A percentile compares a stretch with the other conserved stretches of the same genome.
Evolutionary conservation across 2,797 vertebrate genomes (phyloP).

Genomic region (Pangasius djambal): DNA sequence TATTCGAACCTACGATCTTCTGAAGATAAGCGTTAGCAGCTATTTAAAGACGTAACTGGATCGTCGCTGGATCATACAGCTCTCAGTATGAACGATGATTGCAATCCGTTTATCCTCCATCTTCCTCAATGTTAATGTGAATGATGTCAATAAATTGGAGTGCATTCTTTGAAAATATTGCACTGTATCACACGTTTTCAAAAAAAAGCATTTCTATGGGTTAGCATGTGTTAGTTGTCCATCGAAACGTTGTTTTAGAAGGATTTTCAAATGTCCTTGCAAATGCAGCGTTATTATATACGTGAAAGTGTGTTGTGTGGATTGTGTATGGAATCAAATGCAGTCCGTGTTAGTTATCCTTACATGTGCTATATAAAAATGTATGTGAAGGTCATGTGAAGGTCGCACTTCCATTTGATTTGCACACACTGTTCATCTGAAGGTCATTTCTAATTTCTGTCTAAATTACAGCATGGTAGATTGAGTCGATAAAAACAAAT

Average conservation of each 20-base stretch:
- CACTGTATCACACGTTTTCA: background rate
- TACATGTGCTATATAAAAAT: too few relatives aligned
- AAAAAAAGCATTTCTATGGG: background rate
- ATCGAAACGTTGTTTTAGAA: background rate
- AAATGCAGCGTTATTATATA: background rate
- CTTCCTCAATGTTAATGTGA: background rate
- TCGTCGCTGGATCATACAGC: too few relatives aligned
- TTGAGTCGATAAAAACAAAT: background rate
- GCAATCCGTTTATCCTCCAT: background rate
- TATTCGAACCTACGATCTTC: background rate
- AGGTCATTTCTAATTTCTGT: background rate
- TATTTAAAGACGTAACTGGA: background rate
- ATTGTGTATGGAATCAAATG: background rate
- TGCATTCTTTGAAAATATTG: background rate
- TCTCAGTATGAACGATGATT: background rate
- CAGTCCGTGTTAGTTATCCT: background rate
- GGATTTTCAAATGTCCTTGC: background rate
- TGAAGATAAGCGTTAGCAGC: background rate
- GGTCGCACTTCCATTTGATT: background rate
- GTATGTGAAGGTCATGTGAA: background rate
- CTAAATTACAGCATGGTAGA: background rate
- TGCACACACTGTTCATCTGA: background rate
- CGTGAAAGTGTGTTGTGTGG: background rate
- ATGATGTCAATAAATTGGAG: background rate
- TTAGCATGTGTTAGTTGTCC: background rate